A percentile compares a stretch with the other conserved stretches of the same genome.
These are phyloP conservation scores for Metridium senile DNA, from an alignment of 92 coral and sea anemone species.

Conservation along the genomic window DNA sequence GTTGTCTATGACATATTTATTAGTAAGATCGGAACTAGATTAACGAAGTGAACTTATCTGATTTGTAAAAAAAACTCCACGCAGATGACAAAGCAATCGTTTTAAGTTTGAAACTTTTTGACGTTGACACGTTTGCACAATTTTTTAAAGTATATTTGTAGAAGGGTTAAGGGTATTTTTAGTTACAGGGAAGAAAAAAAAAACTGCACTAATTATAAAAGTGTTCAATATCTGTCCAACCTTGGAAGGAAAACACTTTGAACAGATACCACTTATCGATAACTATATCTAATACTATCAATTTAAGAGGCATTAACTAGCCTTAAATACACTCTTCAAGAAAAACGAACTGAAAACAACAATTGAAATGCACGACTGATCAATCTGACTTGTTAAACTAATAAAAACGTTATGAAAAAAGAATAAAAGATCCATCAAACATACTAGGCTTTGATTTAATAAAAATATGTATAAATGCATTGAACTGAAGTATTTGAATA, in stretches of 20 bases:
- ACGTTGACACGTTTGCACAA: slow-evolving; percentile 1
- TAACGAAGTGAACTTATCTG: slow-evolving; percentile 1
- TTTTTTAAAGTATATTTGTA: neutral
- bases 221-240: neutral
- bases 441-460: neutral
- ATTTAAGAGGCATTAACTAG: neutral
- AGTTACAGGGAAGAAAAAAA: neutral
- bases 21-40: slow-evolving; percentile 14
- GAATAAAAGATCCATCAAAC: neutral
- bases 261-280: neutral
- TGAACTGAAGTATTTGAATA: too few species aligned
- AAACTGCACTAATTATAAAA: neutral
- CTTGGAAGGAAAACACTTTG: neutral
- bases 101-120: neutral
- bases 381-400: neutral
- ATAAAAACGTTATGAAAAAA: too few species aligned
- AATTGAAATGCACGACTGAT: neutral
- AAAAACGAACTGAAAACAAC: neutral
- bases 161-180: neutral
- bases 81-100: neutral
- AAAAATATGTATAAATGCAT: neutral
- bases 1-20: slow-evolving; percentile 25
- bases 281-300: neutral
- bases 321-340: neutral
- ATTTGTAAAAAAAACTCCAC: neutral